Conservation (phyloP, 2,888 invertebrate genomes). For the Smittia aterrima region DNA sequence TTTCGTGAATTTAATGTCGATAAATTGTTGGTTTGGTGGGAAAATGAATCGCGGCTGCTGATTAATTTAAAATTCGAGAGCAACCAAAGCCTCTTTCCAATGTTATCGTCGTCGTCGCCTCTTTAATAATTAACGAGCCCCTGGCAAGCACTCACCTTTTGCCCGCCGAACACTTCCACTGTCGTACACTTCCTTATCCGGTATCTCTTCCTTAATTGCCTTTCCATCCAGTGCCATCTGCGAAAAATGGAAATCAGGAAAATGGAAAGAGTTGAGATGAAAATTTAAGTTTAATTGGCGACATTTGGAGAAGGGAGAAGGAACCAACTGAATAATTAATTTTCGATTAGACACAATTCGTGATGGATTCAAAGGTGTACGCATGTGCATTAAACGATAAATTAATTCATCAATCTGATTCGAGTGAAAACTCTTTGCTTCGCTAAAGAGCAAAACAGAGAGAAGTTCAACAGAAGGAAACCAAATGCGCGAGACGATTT, state of each 20-base stretch:
- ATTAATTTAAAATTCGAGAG: neutral
- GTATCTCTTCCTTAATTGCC: slow-evolving; percentile 61
- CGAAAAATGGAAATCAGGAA: neutral
- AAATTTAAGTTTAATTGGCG: slow-evolving; percentile 15
- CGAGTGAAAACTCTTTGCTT: too few species aligned
- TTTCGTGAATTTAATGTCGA: slow-evolving; percentile 20
- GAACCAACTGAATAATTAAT: neutral
- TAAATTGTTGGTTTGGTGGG: slow-evolving; percentile 29
- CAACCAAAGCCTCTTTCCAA: neutral
- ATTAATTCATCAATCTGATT: slow-evolving; percentile 8
- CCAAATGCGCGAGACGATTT: slow-evolving; percentile 12
- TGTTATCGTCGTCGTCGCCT: neutral
- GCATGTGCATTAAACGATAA: slow-evolving; percentile 21
- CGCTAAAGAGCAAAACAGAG: neutral
- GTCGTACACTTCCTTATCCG: slow-evolving; percentile 58
- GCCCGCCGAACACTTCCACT: slow-evolving; percentile 48
- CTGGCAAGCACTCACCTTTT: slow-evolving; percentile 46
- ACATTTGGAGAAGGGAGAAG: neutral
- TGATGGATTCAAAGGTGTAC: neutral
- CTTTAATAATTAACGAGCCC: neutral
- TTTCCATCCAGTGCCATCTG: slow-evolving; percentile 62
- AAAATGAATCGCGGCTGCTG: neutral
- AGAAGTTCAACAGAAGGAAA: slow-evolving; percentile 21
- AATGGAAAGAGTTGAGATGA: slow-evolving; percentile 12
- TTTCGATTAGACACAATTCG: neutral